phyloP scores from a whole-genome alignment of 1,140 invertebrate species.

The Mya arenaria region DNA sequence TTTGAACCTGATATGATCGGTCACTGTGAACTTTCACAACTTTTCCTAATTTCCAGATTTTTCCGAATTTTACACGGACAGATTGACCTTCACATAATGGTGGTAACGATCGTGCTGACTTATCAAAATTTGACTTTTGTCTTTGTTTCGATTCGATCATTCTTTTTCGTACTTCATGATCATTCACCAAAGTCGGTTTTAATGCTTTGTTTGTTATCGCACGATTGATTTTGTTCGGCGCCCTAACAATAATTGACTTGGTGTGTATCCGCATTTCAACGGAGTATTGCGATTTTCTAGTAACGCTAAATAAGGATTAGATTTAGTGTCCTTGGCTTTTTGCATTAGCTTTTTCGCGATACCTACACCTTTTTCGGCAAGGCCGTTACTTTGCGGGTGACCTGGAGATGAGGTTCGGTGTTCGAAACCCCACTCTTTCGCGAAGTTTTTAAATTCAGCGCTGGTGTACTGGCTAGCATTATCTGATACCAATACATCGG shows the following conservation, averaged over 20 bases:
- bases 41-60: constrained; percentile 3
- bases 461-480: constrained; percentile 53
- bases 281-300: constrained; percentile 14
- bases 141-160: neutral
- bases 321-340: neutral
- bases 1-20: constrained; percentile 10
- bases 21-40: constrained; percentile 14
- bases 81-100: neutral
- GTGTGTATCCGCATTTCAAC: neutral
- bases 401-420: neutral
- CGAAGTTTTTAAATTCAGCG: neutral
- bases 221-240: neutral
- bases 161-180: neutral
- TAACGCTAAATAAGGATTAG: neutral
- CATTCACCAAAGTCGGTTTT: neutral
- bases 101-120: neutral
- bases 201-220: neutral
- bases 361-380: constrained; percentile 7
- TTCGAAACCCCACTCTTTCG: neutral
- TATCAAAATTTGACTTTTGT: neutral
- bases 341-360: constrained; percentile 22
- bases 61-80: neutral
- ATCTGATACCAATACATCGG: constrained; percentile 54
- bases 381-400: neutral
- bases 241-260: too few species aligned